Base-by-base conservation (phyloP, 2,797 vertebrate species). In the Streptopelia turtur region DNA sequence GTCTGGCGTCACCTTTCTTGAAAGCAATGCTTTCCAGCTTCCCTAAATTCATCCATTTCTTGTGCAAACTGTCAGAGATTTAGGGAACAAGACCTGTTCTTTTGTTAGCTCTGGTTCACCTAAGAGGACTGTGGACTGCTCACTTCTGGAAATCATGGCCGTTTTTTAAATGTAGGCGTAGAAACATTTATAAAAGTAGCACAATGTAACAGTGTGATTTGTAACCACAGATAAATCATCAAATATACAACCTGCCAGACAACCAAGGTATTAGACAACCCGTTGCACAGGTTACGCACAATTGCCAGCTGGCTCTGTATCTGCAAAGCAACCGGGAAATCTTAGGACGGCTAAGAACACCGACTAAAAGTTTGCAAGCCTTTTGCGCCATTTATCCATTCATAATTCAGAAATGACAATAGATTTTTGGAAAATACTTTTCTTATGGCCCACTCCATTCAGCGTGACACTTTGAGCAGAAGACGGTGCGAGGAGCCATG, bases 341-440 rank as follows among this genome's bases (percentile, higher is more conserved):
- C 16, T 25, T 70, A 39, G 31, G 64, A n/a, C 0, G 23, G 20
- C 64, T 64, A 76, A 49, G 16, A 94, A 13, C 61, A n/a, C 30
- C 1, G n/a, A 66, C 59, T 69, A 87, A 94, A 91, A 18, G n/a
- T 74, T 80, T 87, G 49, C 60, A 47, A 70, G 52, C 43, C 55
- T 89, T 85, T 92, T 81, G 53, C 30, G 2, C 87, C 2, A 0
- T 65, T 91, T 74, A 72, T 52, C 66, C 82, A 77, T 68, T 72
- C 69, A 65, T 71, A 92, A 90, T 83, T 94, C 90, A 65, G 78
- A 80, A 90, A 71, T 55, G 45, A 88, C 92, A 96, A 91, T 50
- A 91, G 84, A 76, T 85, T 94, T 79, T 52, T 47, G 50, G 93
- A 68, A 91, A 94, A 45, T 55, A 11, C 70, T 91, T 37, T 82